Conservation (phyloP, 2,888 invertebrate genomes). For the Torymus aiolomorphi region DNA sequence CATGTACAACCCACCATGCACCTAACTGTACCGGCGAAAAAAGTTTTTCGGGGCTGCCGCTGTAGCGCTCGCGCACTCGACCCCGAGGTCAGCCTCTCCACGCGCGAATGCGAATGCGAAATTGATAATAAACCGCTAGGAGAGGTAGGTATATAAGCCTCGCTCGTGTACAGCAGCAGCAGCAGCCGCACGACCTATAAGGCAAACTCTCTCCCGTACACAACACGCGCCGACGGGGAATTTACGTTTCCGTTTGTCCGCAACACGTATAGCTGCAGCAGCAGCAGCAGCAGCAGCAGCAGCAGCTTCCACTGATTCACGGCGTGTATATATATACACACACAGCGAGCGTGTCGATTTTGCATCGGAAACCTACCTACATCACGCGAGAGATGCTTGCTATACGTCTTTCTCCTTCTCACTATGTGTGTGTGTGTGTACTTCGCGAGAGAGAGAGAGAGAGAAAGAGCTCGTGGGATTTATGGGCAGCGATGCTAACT, state of each 20-base stretch:
- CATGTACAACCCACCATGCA: too few species aligned
- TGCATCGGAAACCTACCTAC: slow-evolving; percentile 60
- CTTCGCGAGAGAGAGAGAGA: slow-evolving; percentile 8
- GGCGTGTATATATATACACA: slow-evolving; percentile 45
- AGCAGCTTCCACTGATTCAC: slow-evolving; percentile 59
- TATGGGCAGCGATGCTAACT: slow-evolving; percentile 20
- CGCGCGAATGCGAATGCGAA: slow-evolving; percentile 54
- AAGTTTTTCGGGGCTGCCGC: neutral
- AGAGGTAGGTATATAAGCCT: neutral
- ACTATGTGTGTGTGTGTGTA: too few species aligned
- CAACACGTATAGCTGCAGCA: slow-evolving; percentile 56
- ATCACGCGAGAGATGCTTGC: slow-evolving; percentile 59
- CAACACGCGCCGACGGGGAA: slow-evolving; percentile 42
- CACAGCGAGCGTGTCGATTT: slow-evolving; percentile 63
- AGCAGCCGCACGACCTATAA: slow-evolving; percentile 37
- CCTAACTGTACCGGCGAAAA: too few species aligned
- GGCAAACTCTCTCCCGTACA: slow-evolving; percentile 17
- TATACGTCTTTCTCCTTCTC: neutral
- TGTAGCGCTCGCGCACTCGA: slow-evolving; percentile 11
- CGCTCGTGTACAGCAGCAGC: neutral
- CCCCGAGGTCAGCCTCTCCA: slow-evolving; percentile 29
- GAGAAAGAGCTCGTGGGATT: slow-evolving; percentile 28
- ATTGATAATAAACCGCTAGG: slow-evolving; percentile 59
- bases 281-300: too few species aligned
- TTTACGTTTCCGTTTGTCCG: slow-evolving; percentile 63